phyloP scores from a whole-genome alignment of 2,113 vertebrate genomes.

The Pelecanoides urinatrix region DNA sequence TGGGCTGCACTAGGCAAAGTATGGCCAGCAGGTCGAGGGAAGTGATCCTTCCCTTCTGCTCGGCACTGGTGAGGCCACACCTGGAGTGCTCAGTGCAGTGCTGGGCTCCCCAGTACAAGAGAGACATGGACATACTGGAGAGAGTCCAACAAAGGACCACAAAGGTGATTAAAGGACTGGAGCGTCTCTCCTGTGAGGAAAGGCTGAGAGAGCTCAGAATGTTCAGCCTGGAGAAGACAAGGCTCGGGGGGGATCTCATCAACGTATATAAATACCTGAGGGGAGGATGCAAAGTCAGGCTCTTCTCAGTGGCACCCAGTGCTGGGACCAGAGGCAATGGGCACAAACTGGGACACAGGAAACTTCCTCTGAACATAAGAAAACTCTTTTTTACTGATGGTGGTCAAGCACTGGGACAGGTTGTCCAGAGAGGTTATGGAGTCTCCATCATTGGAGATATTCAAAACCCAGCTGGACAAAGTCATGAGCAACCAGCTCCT shows the following conservation, averaged over 20 bases:
- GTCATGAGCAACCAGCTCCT: neutral
- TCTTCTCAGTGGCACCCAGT: neutral
- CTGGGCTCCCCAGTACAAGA: neutral
- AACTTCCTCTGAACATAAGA: neutral
- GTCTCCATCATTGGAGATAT: neutral
- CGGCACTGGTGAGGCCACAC: neutral
- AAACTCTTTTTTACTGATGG: neutral
- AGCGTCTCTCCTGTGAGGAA: neutral
- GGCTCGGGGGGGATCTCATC: neutral
- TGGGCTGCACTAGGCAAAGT: neutral
- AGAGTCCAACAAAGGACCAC: no score
- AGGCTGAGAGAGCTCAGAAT: neutral
- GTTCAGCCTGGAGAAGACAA: neutral
- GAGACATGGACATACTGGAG: neutral
- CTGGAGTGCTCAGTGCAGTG: neutral
- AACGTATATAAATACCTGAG: neutral
- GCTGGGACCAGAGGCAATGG: no score
- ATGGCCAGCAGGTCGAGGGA: neutral
- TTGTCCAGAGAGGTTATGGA: neutral
- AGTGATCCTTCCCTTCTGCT: neutral
- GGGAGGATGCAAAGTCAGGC: neutral
- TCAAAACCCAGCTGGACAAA: neutral
- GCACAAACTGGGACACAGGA: neutral
- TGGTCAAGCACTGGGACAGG: neutral
- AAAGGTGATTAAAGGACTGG: neutral